Conservation (phyloP, 2,113 vertebrate species). For the Australoheros scitulus region DNA sequence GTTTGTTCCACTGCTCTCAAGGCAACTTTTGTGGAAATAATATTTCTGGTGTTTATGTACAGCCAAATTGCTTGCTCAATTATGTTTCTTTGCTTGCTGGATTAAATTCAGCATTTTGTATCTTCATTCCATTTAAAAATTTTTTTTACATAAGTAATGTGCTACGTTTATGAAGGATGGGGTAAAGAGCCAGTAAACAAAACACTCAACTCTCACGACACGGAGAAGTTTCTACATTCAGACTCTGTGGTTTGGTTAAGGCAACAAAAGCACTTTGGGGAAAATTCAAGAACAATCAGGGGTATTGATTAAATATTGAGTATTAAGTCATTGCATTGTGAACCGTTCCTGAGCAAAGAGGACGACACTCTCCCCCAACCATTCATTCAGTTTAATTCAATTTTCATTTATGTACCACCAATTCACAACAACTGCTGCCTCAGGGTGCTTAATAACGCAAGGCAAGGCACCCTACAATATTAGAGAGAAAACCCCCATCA, state of each 20-base stretch:
- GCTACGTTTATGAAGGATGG: background rate
- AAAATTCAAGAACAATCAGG: background rate
- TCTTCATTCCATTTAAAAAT: background rate
- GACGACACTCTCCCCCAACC: background rate
- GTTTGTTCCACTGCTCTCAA: background rate
- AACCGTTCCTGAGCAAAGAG: accelerated
- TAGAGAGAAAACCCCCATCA: background rate
- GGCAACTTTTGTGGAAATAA: background rate
- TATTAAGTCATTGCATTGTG: background rate
- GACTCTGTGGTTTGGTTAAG: background rate
- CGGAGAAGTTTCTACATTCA: background rate
- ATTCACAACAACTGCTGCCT: background rate
- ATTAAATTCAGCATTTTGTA: background rate
- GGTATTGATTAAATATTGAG: background rate
- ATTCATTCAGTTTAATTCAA: background rate
- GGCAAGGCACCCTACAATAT: background rate
- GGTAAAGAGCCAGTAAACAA: background rate
- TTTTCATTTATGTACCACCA: background rate
- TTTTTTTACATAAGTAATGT: background rate
- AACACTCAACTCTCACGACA: background rate
- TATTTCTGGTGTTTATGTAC: background rate
- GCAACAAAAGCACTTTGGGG: background rate
- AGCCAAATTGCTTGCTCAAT: background rate
- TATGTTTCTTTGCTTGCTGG: background rate
- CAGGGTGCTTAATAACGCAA: background rate